Evolutionary conservation across 2,888 invertebrate genomes (phyloP).

Genomic region (Steromphala cineraria): DNA sequence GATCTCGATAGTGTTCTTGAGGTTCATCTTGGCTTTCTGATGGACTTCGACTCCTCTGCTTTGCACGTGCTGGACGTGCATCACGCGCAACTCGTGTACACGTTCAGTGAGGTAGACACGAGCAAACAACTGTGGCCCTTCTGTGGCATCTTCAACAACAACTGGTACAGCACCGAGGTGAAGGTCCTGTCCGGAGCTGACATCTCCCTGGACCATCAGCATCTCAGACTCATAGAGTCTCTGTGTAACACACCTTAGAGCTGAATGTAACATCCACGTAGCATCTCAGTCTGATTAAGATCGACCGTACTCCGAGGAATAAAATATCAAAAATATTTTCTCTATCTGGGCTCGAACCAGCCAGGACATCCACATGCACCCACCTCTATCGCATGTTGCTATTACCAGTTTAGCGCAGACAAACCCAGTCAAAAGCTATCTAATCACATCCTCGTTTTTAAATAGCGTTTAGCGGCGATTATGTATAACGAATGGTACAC

Average conservation of each 20-base stretch:
- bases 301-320: no score
- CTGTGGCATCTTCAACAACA: constrained; percentile 1
- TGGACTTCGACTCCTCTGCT: background rate
- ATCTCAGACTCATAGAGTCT: background rate
- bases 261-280: no score
- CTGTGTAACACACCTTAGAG: background rate
- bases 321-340: no score
- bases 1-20: background rate
- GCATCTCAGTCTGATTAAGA: no score
- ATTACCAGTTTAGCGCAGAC: no score
- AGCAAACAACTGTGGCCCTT: background rate
- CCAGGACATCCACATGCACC: no score
- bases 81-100: background rate
- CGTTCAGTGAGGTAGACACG: background rate
- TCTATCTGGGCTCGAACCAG: no score
- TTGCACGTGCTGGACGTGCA: background rate
- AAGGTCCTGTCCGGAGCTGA: background rate
- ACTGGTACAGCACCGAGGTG: constrained; percentile 4
- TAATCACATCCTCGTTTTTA: no score
- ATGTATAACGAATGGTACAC: no score
- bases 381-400: no score
- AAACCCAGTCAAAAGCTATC: no score
- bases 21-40: background rate
- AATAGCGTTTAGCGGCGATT: no score
- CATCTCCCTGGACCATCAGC: background rate